Conservation (phyloP, 2,888 invertebrate species). For the Cryptocephalus primarius region DNA sequence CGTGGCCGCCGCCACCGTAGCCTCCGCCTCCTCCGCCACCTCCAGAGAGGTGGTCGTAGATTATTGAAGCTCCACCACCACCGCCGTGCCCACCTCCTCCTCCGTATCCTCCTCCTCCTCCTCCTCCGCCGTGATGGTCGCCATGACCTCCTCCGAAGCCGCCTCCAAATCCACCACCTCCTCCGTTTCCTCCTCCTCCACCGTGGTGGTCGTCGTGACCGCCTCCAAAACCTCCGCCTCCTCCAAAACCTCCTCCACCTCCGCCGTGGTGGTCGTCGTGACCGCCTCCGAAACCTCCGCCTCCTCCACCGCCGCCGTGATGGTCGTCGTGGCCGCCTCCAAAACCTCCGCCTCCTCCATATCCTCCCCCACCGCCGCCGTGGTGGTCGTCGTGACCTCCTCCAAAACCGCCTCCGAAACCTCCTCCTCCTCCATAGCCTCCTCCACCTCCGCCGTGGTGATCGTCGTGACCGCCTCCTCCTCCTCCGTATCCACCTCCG, state of each 20-base stretch:
- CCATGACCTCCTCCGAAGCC: slow-evolving; percentile 1
- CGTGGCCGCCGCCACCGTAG: not conserved
- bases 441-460: slow-evolving; percentile 3
- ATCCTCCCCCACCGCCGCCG: slow-evolving; percentile 2
- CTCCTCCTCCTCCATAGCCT: not conserved
- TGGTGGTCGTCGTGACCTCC: slow-evolving; percentile 5
- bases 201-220: slow-evolving; percentile 2
- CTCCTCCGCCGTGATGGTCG: slow-evolving; percentile 3
- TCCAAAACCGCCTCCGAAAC: not conserved
- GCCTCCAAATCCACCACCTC: slow-evolving; percentile 1
- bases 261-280: slow-evolving; percentile 6
- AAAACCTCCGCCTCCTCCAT: not conserved
- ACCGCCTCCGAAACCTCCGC: slow-evolving; percentile 5
- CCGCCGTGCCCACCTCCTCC: slow-evolving; percentile 1
- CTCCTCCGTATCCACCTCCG: slow-evolving; percentile 3
- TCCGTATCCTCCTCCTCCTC: slow-evolving; percentile 1
- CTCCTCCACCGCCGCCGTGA: not conserved
- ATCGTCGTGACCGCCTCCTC: slow-evolving; percentile 4
- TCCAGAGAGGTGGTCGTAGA: slow-evolving; percentile 3
- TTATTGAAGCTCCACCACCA: not conserved
- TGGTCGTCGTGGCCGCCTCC: not conserved
- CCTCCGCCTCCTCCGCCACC: slow-evolving; percentile 2
- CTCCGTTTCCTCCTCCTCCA: slow-evolving; percentile 1
- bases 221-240: slow-evolving; percentile 2
- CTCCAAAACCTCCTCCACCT: slow-evolving; percentile 3